A percentile compares a stretch with the other conserved stretches of the same genome.
These are phyloP conservation scores for Salpingus planirostris DNA, from an alignment of 2,888 invertebrate genomes.

Conservation along the genomic window DNA sequence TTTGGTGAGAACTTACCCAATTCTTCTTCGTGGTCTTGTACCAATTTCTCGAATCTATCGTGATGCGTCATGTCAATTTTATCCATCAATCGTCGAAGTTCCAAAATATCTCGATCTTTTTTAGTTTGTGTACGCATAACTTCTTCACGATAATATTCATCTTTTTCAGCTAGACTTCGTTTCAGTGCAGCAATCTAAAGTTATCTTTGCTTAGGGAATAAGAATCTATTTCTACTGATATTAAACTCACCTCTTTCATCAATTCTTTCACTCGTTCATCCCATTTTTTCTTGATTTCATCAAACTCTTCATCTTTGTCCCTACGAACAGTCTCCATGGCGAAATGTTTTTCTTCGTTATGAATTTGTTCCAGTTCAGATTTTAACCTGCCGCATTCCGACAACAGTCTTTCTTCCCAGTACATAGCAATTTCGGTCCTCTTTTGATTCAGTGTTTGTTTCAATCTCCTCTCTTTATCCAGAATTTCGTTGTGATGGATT, in stretches of 20 bases:
- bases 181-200: constrained; percentile 58
- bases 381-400: constrained; percentile 55
- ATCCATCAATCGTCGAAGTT: constrained; percentile 60
- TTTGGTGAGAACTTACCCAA: constrained; percentile 56
- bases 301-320: constrained; percentile 50
- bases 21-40: constrained; percentile 55
- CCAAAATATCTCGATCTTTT: constrained; percentile 60
- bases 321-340: constrained; percentile 48
- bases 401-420: constrained; percentile 56
- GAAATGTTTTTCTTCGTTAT: constrained; percentile 50
- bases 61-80: constrained; percentile 68
- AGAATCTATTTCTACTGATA: too few relatives aligned
- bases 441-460: constrained; percentile 44
- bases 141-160: constrained; percentile 46
- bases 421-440: constrained; percentile 47
- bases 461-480: constrained; percentile 40
- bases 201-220: too few relatives aligned
- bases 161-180: constrained; percentile 55
- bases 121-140: constrained; percentile 53
- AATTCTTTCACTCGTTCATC: constrained; percentile 44
- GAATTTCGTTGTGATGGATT: constrained; percentile 38
- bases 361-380: constrained; percentile 51
- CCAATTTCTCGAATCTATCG: constrained; percentile 60
- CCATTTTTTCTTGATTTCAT: constrained; percentile 47
- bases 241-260: constrained; percentile 44